Evolutionary conservation across 1,140 invertebrate genomes (phyloP), one percentile per base, ranked within the genome.

Genomic region (Homarus americanus): DNA sequence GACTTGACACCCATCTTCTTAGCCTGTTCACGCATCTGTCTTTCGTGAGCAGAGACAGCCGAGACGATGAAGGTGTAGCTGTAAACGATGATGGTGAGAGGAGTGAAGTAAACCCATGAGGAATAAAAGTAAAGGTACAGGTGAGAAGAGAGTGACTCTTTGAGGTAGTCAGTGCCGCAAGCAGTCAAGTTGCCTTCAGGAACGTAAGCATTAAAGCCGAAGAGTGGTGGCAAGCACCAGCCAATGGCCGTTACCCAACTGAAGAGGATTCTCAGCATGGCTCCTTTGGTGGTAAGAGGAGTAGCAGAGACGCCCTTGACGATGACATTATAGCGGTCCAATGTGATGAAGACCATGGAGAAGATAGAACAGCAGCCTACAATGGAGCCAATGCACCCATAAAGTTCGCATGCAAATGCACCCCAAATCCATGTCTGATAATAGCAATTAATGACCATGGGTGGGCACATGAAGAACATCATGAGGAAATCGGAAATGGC

Each of bases 401-500:
- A 76, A 12, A 78, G 20, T 72, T 90, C 80, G 20, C 88, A 90
- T 40, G 72, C 69, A 9, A 84, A 28, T 9, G 88, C 69, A 1
- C 88, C 88, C 38, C 83, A 82, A 15, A 36, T 76, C 88, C 88
- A 90, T 0, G 80, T 63, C 80, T 84, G 79, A n/a, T 44, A 73
- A 82, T 83, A 90, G 88, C 88, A 90, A 49, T 75, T 84, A n/a
- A 69, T 32, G 12, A 90, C 41, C 36, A 90, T 69, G 80, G 82
- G 66, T 0, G 88, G 88, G 38, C 83, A 84, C 88, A 83, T 80
- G 1, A 82, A 63, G 15, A 90, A 80, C 88, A 90, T 90, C 88
- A 90, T 90, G 69, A 76, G 44, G 66, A 90, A 80, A 49, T 90
- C 88, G 1, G 88, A 83, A 32, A 90, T 20, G 49, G 88, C 88